A percentile compares a stretch with the other conserved stretches of the same genome.
Conservation (phyloP, 2,888 invertebrate species). For the Proisotoma minuta region DNA sequence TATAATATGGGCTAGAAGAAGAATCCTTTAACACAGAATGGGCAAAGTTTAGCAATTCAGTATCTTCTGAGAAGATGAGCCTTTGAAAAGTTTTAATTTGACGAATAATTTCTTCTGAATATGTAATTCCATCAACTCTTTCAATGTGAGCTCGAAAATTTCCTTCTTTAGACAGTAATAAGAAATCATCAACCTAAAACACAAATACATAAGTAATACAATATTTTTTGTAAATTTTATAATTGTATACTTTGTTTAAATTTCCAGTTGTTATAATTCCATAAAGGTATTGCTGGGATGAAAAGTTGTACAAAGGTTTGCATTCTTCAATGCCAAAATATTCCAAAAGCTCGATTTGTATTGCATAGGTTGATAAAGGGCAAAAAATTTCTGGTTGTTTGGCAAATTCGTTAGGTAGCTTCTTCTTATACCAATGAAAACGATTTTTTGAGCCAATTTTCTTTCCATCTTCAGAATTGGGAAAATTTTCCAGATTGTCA, state of each 20-base stretch:
- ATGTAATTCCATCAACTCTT: neutral
- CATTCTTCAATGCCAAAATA: neutral
- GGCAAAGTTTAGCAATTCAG: neutral
- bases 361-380: too few species aligned
- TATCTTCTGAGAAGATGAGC: neutral
- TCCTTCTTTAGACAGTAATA: neutral
- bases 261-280: neutral
- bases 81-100: neutral
- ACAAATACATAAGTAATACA: neutral
- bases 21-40: neutral
- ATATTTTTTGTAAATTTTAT: neutral
- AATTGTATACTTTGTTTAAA: neutral
- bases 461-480: neutral
- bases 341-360: neutral
- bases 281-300: neutral
- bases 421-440: neutral
- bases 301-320: neutral
- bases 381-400: too few species aligned
- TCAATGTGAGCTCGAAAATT: neutral
- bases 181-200: neutral
- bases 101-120: neutral
- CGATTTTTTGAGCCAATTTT: neutral
- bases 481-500: neutral
- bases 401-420: too few species aligned
- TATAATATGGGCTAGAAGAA: neutral